A percentile compares a stretch with the other conserved stretches of the same genome.
phyloP scores from a whole-genome alignment of 2,888 invertebrate species.

The Suillia variegata region DNA sequence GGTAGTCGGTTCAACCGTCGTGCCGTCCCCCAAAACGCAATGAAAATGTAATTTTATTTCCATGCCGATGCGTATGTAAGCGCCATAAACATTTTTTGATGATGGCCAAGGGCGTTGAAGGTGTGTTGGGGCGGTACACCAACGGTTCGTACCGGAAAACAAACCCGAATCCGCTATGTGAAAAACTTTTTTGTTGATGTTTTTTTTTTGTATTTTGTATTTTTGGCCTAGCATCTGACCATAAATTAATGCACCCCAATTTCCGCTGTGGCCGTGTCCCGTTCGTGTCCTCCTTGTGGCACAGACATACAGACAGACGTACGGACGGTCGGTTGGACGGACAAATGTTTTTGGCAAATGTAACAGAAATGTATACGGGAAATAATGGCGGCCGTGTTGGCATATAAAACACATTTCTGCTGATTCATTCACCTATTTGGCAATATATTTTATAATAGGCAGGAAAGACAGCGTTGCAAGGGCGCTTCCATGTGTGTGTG shows the following conservation, averaged over 20 bases:
- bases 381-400: slow-evolving; percentile 1
- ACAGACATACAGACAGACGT: background rate
- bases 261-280: slow-evolving; percentile 9
- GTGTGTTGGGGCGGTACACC: background rate
- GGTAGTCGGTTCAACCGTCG: too few species aligned
- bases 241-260: slow-evolving; percentile 34
- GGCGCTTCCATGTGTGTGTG: too few species aligned
- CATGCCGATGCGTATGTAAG: slow-evolving; percentile 29
- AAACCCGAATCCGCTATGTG: too few species aligned
- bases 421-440: slow-evolving; percentile 35
- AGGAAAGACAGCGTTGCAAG: too few species aligned
- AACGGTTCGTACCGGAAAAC: too few species aligned
- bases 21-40: slow-evolving; percentile 15
- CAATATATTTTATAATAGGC: slow-evolving; percentile 20
- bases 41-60: slow-evolving; percentile 34
- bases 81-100: slow-evolving; percentile 28
- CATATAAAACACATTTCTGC: slow-evolving; percentile 23
- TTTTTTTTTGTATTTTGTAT: background rate
- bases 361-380: background rate
- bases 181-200: too few species aligned
- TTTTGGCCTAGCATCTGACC: slow-evolving; percentile 23
- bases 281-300: too few species aligned
- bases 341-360: background rate
- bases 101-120: slow-evolving; percentile 14
- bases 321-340: background rate